Percentiles rank a stretch among this genome's conserved stretches.
These are phyloP conservation scores for Notospermus geniculatus DNA, from an alignment of 1,140 invertebrate genomes.

Conservation along the genomic window DNA sequence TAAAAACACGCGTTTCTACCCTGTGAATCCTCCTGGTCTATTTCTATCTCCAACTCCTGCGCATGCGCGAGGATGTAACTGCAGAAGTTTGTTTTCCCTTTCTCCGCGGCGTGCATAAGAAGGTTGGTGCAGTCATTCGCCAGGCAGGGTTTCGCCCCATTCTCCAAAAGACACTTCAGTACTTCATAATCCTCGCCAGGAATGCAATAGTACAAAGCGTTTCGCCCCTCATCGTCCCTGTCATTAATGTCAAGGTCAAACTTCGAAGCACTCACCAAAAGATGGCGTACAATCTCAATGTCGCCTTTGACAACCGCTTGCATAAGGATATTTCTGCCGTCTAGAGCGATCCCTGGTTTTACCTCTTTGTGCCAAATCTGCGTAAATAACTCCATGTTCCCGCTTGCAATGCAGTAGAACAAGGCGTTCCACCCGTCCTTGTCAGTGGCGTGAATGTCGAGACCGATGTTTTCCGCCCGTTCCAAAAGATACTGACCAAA, in stretches of 20 bases:
- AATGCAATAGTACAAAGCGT: constrained; percentile 21
- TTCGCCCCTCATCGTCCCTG: constrained; percentile 19
- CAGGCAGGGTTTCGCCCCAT: too few relatives aligned
- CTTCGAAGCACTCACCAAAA: constrained; percentile 7
- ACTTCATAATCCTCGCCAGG: background rate
- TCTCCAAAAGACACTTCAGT: constrained; percentile 1
- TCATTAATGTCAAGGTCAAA: constrained; percentile 13
- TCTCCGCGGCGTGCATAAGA: constrained; percentile 4
- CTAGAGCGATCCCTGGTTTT: background rate
- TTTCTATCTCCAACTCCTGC: background rate
- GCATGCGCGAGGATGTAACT: background rate
- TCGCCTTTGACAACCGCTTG: constrained; percentile 18
- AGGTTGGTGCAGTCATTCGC: background rate
- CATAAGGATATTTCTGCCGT: constrained; percentile 23
- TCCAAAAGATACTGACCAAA: constrained; percentile 8
- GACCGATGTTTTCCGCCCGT: background rate
- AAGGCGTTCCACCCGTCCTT: constrained; percentile 24
- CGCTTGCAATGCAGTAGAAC: constrained; percentile 16
- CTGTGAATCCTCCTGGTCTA: constrained; percentile 13
- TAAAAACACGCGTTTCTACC: constrained; percentile 24
- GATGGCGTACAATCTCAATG: constrained; percentile 9
- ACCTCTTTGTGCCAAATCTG: constrained; percentile 7
- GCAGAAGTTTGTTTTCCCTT: background rate
- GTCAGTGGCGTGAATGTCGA: constrained; percentile 19
- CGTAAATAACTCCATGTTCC: constrained; percentile 15